Conservation (phyloP, 2,113 vertebrate genomes). For the Paratilapia polleni region DNA sequence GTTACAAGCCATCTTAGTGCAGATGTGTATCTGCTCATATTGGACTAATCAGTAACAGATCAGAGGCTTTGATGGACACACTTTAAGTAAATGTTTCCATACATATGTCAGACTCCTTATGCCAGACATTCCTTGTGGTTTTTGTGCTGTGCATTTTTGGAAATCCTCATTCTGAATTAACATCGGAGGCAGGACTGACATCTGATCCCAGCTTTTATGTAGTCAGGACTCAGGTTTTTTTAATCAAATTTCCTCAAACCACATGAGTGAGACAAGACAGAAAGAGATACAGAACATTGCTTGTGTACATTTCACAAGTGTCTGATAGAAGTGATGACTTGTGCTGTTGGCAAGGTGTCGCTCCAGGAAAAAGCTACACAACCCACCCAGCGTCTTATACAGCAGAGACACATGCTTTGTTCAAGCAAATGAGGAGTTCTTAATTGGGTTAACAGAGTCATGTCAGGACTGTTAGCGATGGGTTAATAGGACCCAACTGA, state of each 20-base stretch:
- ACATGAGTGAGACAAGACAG: constrained; percentile 43
- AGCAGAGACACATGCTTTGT: constrained; percentile 53
- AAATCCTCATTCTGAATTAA: constrained; percentile 71
- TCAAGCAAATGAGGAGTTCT: constrained; percentile 32
- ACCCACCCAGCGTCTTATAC: constrained; percentile 57
- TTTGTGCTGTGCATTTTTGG: constrained; percentile 68
- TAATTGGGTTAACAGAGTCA: constrained; percentile 53
- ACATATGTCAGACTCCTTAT: constrained; percentile 59
- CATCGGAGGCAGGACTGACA: constrained; percentile 54
- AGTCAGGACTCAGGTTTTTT: constrained; percentile 58
- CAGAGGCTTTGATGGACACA: constrained; percentile 71
- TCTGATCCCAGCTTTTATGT: constrained; percentile 57
- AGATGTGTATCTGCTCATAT: constrained; percentile 48
- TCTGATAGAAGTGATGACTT: constrained; percentile 72
- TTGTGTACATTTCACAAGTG: constrained; percentile 57
- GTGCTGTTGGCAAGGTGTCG: constrained; percentile 33
- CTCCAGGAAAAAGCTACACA: constrained; percentile 73
- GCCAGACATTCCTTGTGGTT: constrained; percentile 67
- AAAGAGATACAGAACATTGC: constrained; percentile 60
- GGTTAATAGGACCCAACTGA: constrained; percentile 49
- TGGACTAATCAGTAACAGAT: constrained; percentile 72
- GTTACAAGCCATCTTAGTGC: constrained; percentile 36
- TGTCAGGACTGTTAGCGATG: constrained; percentile 44
- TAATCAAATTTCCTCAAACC: constrained; percentile 54
- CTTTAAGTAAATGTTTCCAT: constrained; percentile 79